These are phyloP conservation scores for Cenopis cana DNA, from an alignment of 2,888 invertebrate genomes.

Conservation along the genomic window DNA sequence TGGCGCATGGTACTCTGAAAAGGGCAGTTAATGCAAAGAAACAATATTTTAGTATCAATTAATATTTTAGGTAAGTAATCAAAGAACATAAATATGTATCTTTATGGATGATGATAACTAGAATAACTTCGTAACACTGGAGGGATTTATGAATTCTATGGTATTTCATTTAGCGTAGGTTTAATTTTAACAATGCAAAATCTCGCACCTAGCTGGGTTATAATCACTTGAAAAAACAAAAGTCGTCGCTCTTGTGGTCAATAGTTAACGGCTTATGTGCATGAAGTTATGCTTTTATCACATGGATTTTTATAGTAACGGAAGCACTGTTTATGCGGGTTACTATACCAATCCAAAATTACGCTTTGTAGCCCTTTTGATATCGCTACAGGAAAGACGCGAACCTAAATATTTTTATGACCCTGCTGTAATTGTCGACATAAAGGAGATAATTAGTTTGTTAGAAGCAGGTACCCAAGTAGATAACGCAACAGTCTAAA, in stretches of 20 bases:
- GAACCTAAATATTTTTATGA: no score
- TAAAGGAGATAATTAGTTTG: not conserved
- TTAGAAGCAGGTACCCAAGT: not conserved
- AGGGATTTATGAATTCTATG: not conserved
- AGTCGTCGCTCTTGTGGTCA: no score
- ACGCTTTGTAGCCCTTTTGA: no score
- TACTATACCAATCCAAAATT: no score
- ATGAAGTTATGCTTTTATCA: no score
- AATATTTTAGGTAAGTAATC: not conserved
- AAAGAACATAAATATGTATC: not conserved
- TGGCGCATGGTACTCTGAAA: not conserved
- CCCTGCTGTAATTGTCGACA: not conserved
- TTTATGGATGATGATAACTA: not conserved
- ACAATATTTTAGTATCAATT: not conserved
- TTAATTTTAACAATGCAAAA: not conserved
- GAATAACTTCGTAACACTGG: not conserved
- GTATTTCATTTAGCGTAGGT: not conserved
- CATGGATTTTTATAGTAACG: no score
- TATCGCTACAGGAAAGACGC: no score
- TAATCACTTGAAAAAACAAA: no score
- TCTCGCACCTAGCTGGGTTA: no score
- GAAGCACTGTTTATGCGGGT: no score
- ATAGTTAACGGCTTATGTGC: no score
- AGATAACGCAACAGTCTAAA: not conserved
- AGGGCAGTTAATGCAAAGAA: not conserved